These are phyloP conservation scores for Trichopria drosophilae DNA, from an alignment of 2,888 invertebrate genomes.

Conservation along the genomic window DNA sequence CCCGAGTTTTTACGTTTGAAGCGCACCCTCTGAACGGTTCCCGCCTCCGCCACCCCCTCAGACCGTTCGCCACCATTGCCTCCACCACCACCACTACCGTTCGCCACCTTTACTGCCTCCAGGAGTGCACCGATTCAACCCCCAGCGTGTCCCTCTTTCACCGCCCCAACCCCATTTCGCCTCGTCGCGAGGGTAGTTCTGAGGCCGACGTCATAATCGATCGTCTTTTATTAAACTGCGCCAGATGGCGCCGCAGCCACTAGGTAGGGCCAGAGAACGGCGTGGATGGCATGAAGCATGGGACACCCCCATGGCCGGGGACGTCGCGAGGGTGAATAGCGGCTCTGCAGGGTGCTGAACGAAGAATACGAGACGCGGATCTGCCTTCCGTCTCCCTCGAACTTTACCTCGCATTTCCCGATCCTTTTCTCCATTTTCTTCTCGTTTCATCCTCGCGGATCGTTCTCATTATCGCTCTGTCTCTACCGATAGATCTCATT, in stretches of 20 bases:
- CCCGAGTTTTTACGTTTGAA: conserved; percentile 39
- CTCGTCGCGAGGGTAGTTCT: conserved; percentile 52
- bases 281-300: conserved; percentile 33
- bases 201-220: conserved; percentile 59
- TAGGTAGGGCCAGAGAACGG: conserved; percentile 31
- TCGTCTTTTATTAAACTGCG: conserved; percentile 59
- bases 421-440: too few relatives aligned
- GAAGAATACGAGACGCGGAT: conserved; percentile 42
- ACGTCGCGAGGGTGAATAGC: conserved; percentile 29
- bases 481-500: too few relatives aligned
- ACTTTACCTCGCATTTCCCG: too few relatives aligned
- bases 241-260: conserved; percentile 54
- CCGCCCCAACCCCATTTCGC: conserved; percentile 35
- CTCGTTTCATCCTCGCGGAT: too few relatives aligned
- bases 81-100: conserved; percentile 7
- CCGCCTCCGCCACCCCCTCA: conserved; percentile 22
- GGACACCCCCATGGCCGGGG: conserved; percentile 14
- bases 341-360: conserved; percentile 43
- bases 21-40: conserved; percentile 17
- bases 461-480: too few relatives aligned
- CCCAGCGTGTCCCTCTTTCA: conserved; percentile 29
- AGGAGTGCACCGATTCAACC: conserved; percentile 22
- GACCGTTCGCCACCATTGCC: conserved; percentile 12
- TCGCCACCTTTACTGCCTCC: conserved; percentile 21
- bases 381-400: too few relatives aligned